Evolutionary conservation across 2,113 vertebrate species (phyloP), one percentile per base, ranked within the genome.

Genomic region (Bagarius yarrelli): DNA sequence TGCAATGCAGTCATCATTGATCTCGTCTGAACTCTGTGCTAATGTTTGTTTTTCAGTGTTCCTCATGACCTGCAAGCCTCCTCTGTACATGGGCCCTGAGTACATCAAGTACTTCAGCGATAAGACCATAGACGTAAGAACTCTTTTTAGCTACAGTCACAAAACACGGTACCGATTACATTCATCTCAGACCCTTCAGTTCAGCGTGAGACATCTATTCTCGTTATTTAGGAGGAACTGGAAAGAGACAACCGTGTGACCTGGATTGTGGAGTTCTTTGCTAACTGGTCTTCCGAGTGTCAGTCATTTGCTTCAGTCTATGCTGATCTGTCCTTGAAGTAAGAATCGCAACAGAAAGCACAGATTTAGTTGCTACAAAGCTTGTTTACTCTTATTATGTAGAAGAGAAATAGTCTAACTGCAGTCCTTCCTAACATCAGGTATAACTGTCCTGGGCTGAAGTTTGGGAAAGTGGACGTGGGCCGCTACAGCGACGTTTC

Each of bases 21-120:
- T 70, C 55, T 69, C 1, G 15, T 5, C 40, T 18, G 2, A 32
- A 14, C 30, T 44, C 50, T 55, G 23, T 64, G 1, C 4, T 76
- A 30, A 11, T 21, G 44, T 25, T 78, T 52, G 32, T 83, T 25
- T 23, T 83, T 32, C 85, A 98, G 97, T 98, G 85, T 98, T 96
- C 80, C 83, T 98, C 86, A 97, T 98, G 96, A 97, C 94, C 1
- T 98, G 97, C 86, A 98, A 98, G 85, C 97, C 97, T 0, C 97
- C 97, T 0, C 90, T 98, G 4, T 98, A 98, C 87, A 95, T 98
- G 95, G 97, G 97, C 80, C 97, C 96, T 0, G 97, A 98, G 79
- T 96, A 98, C 87, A 97, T 98, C 91, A 98, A 97, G 74, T 98
- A 98, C 87, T 98, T 98, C 92, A 96, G 86, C 0, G 96, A 97